Conservation (phyloP, 2,797 vertebrate species). For the Anabas testudineus region DNA sequence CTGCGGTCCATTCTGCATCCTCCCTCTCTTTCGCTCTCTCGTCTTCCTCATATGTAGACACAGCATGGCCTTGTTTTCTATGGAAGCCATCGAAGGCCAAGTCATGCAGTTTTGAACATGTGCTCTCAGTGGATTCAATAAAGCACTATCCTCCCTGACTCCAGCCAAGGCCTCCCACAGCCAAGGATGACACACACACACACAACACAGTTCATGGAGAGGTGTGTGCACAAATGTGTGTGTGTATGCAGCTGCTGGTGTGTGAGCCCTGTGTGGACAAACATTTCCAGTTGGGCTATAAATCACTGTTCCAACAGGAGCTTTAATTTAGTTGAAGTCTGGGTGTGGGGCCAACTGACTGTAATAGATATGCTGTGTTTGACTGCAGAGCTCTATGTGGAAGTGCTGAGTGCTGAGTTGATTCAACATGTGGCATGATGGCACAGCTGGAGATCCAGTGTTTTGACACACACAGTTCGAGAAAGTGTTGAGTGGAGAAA, state of each 20-base stretch:
- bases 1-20: conserved; percentile 10
- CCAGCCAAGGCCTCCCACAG: conserved; percentile 62
- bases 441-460: conserved; percentile 33
- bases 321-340: conserved; percentile 53
- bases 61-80: conserved; percentile 39
- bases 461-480: conserved; percentile 57
- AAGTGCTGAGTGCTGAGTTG: conserved; percentile 28
- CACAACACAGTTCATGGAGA: conserved; percentile 33
- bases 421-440: conserved; percentile 61
- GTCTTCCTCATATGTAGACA: conserved; percentile 54
- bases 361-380: conserved; percentile 44
- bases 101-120: conserved; percentile 62
- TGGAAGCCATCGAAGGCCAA: conserved; percentile 49
- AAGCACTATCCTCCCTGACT: conserved; percentile 47
- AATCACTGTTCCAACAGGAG: conserved; percentile 59
- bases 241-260: conserved; percentile 30
- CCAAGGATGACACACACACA: conserved; percentile 52
- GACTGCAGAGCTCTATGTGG: conserved; percentile 35
- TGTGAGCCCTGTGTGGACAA: conserved; percentile 47
- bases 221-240: conserved; percentile 15
- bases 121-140: conserved; percentile 56
- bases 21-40: conserved; percentile 19
- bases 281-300: conserved; percentile 67
- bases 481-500: conserved; percentile 22
- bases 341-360: conserved; percentile 31